Conservation (phyloP, 2,113 vertebrate species). For the Trochalopteron elliotii region DNA sequence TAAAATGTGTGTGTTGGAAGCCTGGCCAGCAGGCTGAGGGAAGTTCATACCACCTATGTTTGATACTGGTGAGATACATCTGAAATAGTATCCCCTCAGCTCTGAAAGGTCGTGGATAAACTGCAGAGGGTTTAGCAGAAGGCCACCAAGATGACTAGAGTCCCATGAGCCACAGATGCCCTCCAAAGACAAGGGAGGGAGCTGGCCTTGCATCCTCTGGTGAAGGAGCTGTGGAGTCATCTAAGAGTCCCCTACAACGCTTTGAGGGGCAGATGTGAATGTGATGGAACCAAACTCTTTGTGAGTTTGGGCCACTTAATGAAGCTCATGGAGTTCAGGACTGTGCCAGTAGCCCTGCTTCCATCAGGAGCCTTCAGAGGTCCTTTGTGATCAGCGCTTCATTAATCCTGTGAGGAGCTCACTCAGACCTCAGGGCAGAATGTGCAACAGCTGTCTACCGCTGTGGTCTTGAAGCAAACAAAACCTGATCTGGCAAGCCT, state of each 20-base stretch:
- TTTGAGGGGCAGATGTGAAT: not conserved
- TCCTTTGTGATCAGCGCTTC: not conserved
- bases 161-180: not conserved
- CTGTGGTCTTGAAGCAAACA: slow-evolving; percentile 47
- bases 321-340: not conserved
- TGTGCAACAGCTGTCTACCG: slow-evolving; percentile 37
- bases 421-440: not conserved
- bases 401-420: not conserved
- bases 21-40: not conserved
- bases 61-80: not conserved
- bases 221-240: not conserved
- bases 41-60: not conserved
- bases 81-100: not conserved
- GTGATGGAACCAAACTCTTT: not conserved
- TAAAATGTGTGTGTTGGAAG: not conserved
- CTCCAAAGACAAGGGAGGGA: not conserved
- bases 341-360: not conserved
- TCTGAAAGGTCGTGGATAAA: not conserved
- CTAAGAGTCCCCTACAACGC: not conserved
- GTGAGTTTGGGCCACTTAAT: not conserved
- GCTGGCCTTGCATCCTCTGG: not conserved
- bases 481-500: slow-evolving; percentile 24
- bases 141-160: not conserved
- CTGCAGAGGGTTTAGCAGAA: not conserved
- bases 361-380: not conserved